Base-by-base conservation (phyloP, 2,113 vertebrate species). In the Neoarius graeffei region DNA sequence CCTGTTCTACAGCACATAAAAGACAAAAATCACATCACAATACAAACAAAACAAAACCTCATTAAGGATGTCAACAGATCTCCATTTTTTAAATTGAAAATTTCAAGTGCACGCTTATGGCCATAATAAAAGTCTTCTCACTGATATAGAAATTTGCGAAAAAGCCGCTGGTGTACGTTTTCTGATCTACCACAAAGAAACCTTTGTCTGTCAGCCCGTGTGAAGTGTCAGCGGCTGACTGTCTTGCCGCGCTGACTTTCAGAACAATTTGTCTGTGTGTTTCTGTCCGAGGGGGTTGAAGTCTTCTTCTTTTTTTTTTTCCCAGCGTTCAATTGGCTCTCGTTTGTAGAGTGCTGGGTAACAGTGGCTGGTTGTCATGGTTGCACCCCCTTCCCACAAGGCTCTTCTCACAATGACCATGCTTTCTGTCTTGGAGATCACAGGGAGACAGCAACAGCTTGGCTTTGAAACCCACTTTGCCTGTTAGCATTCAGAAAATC, bases 281-380 rank as follows among this genome's bases (percentile, higher is more conserved):
- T 88, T 93, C 77, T 73, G 86, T 91, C 88, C 87, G 91, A 66
- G 88, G 81, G 91, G 89, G 60, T 85, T 91, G 83, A 77, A 86
- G 88, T 84, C 88, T 76, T 69, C 64, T 82, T 81, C 3, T 23
- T 30, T 48, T 79, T 81, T 80, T 87, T 89, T 90, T 86, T 10
- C 87, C 87, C 91, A 92, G 91, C 85, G 89, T 92, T 89, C 90
- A 80, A 56, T 88, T 92, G 66, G 91, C 80, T 76, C 91, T 93
- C 90, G 25, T 93, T 93, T 92, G 91, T 90, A 59, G 89, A 91
- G 91, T 93, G 91, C 91, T 89, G 90, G 85, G 89, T 91, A 93
- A 89, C 92, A 91, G 87, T 88, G 90, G 88, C 81, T 19, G 88
- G 94, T 95, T 94, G 93, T 92, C 94, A 95, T 94, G 94, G 94